Percentiles rank a stretch among this genome's conserved stretches.
Evolutionary conservation across 2,797 vertebrate species (phyloP).

Genomic region (Pristis pectinata): DNA sequence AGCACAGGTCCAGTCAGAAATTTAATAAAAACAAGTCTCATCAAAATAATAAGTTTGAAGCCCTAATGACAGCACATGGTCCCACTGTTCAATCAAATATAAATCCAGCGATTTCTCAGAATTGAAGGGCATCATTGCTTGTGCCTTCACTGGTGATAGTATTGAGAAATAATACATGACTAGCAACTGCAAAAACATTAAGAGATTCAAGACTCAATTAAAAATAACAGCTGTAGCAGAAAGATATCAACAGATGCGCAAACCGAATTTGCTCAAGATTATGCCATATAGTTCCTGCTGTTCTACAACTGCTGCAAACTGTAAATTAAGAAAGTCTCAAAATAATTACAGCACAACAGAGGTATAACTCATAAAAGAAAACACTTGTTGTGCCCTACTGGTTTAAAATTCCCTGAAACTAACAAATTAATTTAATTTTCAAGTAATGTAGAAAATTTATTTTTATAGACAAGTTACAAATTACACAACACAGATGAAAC

Average conservation of each 20-base stretch:
- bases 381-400: too few species aligned
- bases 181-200: background rate
- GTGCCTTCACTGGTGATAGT: too few species aligned
- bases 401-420: background rate
- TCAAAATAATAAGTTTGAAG: background rate
- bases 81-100: background rate
- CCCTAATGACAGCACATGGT: background rate
- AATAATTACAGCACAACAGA: conserved; percentile 3
- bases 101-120: background rate
- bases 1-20: background rate
- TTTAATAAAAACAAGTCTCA: background rate
- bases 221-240: conserved; percentile 1
- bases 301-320: background rate
- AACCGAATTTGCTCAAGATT: conserved; percentile 15
- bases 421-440: background rate
- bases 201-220: background rate
- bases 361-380: background rate
- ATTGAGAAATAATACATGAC: background rate
- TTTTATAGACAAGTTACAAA: background rate
- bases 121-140: background rate
- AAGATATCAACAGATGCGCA: conserved; percentile 3
- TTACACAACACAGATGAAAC: background rate
- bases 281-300: background rate
- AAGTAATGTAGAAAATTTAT: background rate
- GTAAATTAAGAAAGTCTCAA: background rate